Evolutionary conservation across 1,140 invertebrate species (phyloP), one percentile per base, ranked within the genome.

Genomic region (Papilio polytes): DNA sequence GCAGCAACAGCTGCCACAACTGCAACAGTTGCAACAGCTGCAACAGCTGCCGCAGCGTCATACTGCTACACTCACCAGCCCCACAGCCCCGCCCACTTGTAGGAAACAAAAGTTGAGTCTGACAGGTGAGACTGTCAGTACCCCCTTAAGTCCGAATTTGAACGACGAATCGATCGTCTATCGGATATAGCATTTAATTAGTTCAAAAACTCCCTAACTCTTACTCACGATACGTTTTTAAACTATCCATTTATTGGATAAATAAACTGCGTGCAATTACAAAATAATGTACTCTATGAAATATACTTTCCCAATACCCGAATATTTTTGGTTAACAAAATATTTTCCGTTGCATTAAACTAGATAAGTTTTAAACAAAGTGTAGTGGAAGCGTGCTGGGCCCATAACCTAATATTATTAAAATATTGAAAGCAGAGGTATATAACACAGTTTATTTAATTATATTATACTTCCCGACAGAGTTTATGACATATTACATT

Each of bases 121-220:
- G 94, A 94, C 94, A 95, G 95, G 95, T 95, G 94, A 94, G 94
- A 90, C 95, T 96, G 96, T 94, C 96, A 95, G 93, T 86, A 92
- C 93, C 86, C 76, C 81, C 84, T 81, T 85, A 81, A 80, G 51
- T 63, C 44, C 76, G 63, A 78, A 56, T 77, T 81, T 87, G 82
- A 83, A 78, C 82, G 80, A 85, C 84, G 83, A 84, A 84, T 83
- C 66, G 80, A 80, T 79, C 82, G 81, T 80, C 81, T 80, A 82
- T 80, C 53, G 81, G 81, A 85, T 41, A 13, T 74, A 74, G 74
- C 10, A 51, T 31, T 76, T 46, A 74, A 51, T 44, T 74, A 73
- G 12, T 1, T 48, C 20, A 15, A 18, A 15, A 48, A 3, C 20
- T 20, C 1, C 51, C 1, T 48, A 15, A 10, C 18, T 46, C 44